Percentiles rank a stretch among this genome's conserved stretches.
Conservation (phyloP, 1,140 invertebrate genomes). For the Xylocopa sonorina region DNA sequence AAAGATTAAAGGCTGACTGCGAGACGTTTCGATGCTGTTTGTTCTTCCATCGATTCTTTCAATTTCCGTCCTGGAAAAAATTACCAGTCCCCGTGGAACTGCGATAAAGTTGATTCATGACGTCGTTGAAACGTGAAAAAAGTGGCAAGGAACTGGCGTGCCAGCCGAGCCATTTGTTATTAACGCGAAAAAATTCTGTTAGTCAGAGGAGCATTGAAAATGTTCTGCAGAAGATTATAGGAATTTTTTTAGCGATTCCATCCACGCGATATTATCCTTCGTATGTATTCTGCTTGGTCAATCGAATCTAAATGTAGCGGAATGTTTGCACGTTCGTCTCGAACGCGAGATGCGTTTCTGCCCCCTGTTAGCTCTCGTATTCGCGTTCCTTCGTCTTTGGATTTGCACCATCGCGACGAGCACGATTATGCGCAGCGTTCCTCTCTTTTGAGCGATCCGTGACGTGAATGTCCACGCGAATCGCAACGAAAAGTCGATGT, state of each 20-base stretch:
- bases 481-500: neutral
- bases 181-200: neutral
- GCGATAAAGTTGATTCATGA: neutral
- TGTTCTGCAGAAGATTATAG: neutral
- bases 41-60: neutral
- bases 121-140: too few species aligned
- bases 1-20: neutral
- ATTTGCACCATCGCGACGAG: neutral
- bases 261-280: too few species aligned
- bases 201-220: too few species aligned
- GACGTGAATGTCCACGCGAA: slow-evolving; percentile 10
- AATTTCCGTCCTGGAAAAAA: neutral
- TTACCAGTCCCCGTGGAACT: neutral
- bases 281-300: neutral
- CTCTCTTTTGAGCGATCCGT: neutral
- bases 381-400: too few species aligned
- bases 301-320: neutral
- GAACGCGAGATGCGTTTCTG: too few species aligned
- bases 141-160: neutral
- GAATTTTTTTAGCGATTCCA: neutral
- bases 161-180: neutral
- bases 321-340: too few species aligned
- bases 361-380: neutral
- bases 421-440: slow-evolving; percentile 19
- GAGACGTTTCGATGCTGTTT: neutral